Conservation (phyloP, 1,140 invertebrate species). For the Argopecten irradians region DNA sequence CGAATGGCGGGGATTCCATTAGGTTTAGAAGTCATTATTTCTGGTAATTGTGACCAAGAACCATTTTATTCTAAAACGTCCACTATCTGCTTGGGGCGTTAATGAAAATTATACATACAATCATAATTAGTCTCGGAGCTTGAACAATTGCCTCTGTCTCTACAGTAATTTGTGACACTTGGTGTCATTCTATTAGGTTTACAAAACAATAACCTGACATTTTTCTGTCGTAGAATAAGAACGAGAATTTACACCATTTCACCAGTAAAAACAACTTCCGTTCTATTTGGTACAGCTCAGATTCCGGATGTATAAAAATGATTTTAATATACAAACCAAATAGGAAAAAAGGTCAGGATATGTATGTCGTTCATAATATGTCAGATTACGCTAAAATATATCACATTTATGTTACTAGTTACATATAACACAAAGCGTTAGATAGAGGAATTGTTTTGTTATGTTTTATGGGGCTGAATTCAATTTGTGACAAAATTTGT, state of each 20-base stretch:
- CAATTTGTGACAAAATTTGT: background rate
- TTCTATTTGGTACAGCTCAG: background rate
- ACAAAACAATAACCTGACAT: background rate
- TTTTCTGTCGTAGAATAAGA: background rate
- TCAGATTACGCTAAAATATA: too few species aligned
- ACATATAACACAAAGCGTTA: too few species aligned
- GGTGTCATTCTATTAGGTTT: constrained; percentile 8
- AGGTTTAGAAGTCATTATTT: constrained; percentile 2
- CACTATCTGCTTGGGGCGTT: background rate
- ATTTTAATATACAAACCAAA: too few species aligned
- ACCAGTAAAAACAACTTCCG: background rate
- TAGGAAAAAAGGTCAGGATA: too few species aligned
- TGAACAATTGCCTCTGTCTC: constrained; percentile 8
- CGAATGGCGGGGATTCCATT: constrained; percentile 7
- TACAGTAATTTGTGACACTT: background rate
- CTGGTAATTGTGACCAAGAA: background rate
- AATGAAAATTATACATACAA: constrained; percentile 18
- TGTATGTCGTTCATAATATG: too few species aligned
- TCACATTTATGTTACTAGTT: too few species aligned
- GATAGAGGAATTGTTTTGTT: too few species aligned
- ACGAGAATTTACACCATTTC: background rate
- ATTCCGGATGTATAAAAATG: background rate
- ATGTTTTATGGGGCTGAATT: too few species aligned
- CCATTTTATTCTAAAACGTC: background rate
- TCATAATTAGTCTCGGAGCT: background rate